Percentiles rank a stretch among this genome's conserved stretches.
phyloP scores from a whole-genome alignment of 2,888 invertebrate genomes.

The Ephialtes manifestator region DNA sequence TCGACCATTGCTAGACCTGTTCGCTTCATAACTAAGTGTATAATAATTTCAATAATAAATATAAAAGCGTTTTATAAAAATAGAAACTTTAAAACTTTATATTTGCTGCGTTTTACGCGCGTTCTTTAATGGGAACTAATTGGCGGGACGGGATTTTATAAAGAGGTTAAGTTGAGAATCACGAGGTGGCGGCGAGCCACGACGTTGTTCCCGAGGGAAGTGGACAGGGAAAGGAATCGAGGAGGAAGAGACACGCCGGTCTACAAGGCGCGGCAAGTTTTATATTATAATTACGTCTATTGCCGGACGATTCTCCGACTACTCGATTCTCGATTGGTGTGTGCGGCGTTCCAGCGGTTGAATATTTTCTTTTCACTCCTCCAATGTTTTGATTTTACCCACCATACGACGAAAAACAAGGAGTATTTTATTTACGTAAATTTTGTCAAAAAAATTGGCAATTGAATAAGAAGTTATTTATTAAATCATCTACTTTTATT shows the following conservation, averaged over 20 bases:
- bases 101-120: neutral
- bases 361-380: neutral
- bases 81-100: neutral
- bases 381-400: neutral
- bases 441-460: neutral
- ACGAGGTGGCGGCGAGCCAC: constrained; percentile 71
- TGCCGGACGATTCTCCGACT: constrained; percentile 71
- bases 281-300: constrained; percentile 84
- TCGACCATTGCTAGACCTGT: neutral
- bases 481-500: no score
- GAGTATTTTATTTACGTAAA: neutral
- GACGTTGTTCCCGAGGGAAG: constrained; percentile 78
- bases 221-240: constrained; percentile 77
- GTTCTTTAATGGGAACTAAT: neutral
- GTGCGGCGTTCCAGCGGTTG: constrained; percentile 36
- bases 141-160: neutral
- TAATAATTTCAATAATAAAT: neutral
- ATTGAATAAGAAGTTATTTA: no score
- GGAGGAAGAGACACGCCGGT: constrained; percentile 75
- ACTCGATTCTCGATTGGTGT: constrained; percentile 59
- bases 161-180: constrained; percentile 73
- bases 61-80: neutral
- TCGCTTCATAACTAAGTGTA: neutral
- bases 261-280: constrained; percentile 81
- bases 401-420: neutral